Conservation (phyloP, 2,797 vertebrate genomes). For the Sebastes itinus region DNA sequence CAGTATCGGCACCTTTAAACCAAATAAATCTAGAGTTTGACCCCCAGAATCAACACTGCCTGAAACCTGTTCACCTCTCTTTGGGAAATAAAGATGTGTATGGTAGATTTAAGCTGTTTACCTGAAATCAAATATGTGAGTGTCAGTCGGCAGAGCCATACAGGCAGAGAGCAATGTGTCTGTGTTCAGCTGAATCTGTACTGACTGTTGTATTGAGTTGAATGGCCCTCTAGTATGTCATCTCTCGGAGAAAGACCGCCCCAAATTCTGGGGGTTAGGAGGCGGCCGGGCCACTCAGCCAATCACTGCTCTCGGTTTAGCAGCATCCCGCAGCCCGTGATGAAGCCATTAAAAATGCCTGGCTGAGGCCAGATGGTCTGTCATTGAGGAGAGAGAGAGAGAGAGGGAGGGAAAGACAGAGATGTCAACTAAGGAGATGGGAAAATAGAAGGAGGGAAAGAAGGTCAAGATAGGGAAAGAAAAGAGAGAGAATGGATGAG, state of each 20-base stretch:
- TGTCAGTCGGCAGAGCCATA: not conserved
- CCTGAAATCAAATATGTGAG: no score
- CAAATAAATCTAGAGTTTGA: not conserved
- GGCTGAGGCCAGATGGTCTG: conserved; percentile 79
- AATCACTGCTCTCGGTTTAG: conserved; percentile 58
- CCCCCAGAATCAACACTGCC: not conserved
- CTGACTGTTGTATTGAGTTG: not conserved
- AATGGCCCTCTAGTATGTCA: not conserved
- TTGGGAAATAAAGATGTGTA: not conserved
- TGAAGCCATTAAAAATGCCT: conserved; percentile 80
- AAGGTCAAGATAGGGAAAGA: not conserved
- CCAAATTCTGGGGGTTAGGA: conserved; percentile 16
- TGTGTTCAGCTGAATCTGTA: not conserved
- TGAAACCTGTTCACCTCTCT: not conserved
- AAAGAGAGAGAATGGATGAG: not conserved
- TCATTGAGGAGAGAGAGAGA: conserved; percentile 53
- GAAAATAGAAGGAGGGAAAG: not conserved
- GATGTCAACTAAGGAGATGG: not conserved
- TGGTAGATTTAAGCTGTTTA: not conserved
- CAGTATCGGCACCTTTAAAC: no score
- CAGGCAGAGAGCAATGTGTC: not conserved
- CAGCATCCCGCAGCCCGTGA: conserved; percentile 65
- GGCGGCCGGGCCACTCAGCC: conserved; percentile 30
- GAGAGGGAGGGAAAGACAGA: not conserved
- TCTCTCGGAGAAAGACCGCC: not conserved